Base-by-base conservation (phyloP, 2,888 invertebrate species). In the Cremastobaeus sp. region DNA sequence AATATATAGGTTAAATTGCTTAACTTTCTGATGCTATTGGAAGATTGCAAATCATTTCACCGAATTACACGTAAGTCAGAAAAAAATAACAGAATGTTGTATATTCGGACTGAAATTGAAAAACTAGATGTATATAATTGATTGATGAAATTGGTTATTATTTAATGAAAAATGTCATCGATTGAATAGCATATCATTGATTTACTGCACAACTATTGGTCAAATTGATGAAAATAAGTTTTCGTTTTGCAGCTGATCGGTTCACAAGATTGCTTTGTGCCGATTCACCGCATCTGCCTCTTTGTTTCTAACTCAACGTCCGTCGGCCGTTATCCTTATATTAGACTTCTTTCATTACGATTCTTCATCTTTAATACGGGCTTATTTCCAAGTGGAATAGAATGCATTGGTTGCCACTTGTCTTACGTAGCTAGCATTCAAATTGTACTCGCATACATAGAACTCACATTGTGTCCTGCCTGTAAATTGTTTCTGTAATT, bases 261-360 rank as follows among this genome's bases (percentile, higher is more conserved):
- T 17, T 59, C 39, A 35, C 45, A 32, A 65, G 71, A 72, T 65
- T 65, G 71, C 71, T 72, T 72, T 72, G 71, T 72, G 71, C 54
- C 65, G 71, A 72, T 65, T 72, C 71, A 72, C 71, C 64, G 71
- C 71, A 71, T 71, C 71, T 71, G 71, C 64, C 64, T 71, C 71
- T 71, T 71, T 71, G 71, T 71, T 71, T 71, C 71, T 71, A 71
- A 43, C 73, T 73, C 66, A 65, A 57, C 69, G 52, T 62, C 50
- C 59, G 60, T 39, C 35, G 71, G 37, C 64, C 71, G 70, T 71
- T 71, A 65, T 68, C 74, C 62, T 64, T 57, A 60, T 30, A 73
- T 74, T 59, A 70, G 65, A 70, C 68, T 45, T 73, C 75, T 70
- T 72, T 72, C 68, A 73, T 74, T 72, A 52, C 68, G 62, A 60